Evolutionary conservation across 2,888 invertebrate genomes (phyloP).

Genomic region (Ashinkailepas kermadecensis): DNA sequence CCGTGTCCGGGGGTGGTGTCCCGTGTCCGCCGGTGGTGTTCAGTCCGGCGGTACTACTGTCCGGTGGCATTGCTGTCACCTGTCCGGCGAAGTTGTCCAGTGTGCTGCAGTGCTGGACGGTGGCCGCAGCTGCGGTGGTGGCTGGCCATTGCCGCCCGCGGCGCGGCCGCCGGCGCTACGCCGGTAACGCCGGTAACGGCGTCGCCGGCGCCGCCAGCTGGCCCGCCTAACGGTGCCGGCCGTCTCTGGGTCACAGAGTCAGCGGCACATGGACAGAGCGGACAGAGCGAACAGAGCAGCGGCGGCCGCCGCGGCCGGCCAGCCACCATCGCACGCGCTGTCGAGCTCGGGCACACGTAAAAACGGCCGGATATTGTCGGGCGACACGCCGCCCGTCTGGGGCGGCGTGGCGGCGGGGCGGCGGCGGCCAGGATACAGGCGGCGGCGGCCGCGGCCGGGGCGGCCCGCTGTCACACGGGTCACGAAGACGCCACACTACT

Average conservation of each 20-base stretch:
- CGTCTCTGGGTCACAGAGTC: conserved; percentile 10
- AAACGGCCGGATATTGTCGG: background rate
- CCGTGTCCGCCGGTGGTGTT: too few relatives aligned
- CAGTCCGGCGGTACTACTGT: too few relatives aligned
- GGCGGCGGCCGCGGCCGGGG: background rate
- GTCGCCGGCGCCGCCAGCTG: background rate
- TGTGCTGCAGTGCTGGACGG: background rate
- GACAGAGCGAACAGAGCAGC: background rate
- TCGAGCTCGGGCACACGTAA: background rate
- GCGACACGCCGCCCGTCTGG: background rate
- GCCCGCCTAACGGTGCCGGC: background rate
- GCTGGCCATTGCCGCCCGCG: background rate
- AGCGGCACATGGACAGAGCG: conserved; percentile 7
- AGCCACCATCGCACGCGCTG: too few relatives aligned
- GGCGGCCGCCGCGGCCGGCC: background rate
- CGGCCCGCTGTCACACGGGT: background rate
- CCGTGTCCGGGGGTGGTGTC: too few relatives aligned
- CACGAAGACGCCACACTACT: too few relatives aligned
- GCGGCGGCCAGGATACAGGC: too few relatives aligned
- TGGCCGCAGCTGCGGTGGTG: background rate
- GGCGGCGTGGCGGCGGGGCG: too few relatives aligned
- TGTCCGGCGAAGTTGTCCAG: too few relatives aligned
- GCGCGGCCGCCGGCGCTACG: background rate
- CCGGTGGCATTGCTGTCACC: too few relatives aligned
- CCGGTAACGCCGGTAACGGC: background rate